Percentiles rank a stretch among this genome's conserved stretches.
Conservation (phyloP, 1,140 invertebrate species). For the Teleogryllus occipitalis region DNA sequence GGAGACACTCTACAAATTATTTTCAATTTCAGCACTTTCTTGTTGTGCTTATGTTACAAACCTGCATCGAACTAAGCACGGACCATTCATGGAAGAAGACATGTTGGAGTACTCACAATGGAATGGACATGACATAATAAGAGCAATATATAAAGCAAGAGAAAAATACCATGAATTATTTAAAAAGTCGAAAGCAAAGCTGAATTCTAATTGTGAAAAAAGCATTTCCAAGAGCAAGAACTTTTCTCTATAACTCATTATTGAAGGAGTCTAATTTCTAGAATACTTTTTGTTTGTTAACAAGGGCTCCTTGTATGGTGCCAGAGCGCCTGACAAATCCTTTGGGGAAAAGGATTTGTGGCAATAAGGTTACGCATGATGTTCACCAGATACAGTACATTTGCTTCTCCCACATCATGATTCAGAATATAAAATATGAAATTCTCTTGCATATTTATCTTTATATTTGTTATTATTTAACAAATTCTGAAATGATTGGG, state of each 20-base stretch:
- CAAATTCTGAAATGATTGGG: no score
- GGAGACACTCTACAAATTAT: background rate
- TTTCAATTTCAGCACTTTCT: slow-evolving; percentile 25
- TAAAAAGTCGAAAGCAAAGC: background rate
- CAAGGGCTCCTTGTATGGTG: background rate
- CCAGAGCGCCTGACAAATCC: background rate
- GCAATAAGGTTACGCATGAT: no score
- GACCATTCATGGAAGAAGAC: slow-evolving; percentile 28
- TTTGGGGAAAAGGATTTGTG: background rate
- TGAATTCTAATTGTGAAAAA: background rate
- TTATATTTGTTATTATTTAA: no score
- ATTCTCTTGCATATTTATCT: no score
- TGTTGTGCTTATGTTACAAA: slow-evolving; percentile 29
- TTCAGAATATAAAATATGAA: no score
- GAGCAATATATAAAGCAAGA: slow-evolving; percentile 21
- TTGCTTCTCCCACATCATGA: no score
- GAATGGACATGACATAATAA: slow-evolving; percentile 24
- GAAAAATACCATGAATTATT: background rate
- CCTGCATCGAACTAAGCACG: slow-evolving; percentile 28
- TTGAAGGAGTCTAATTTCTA: background rate
- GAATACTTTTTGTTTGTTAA: background rate
- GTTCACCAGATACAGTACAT: no score
- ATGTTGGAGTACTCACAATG: slow-evolving; percentile 25
- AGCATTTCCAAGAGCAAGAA: background rate
- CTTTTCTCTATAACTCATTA: background rate